Percentiles rank a stretch among this genome's conserved stretches.
Conservation (phyloP, 2,113 vertebrate species). For the Megalops atlanticus region DNA sequence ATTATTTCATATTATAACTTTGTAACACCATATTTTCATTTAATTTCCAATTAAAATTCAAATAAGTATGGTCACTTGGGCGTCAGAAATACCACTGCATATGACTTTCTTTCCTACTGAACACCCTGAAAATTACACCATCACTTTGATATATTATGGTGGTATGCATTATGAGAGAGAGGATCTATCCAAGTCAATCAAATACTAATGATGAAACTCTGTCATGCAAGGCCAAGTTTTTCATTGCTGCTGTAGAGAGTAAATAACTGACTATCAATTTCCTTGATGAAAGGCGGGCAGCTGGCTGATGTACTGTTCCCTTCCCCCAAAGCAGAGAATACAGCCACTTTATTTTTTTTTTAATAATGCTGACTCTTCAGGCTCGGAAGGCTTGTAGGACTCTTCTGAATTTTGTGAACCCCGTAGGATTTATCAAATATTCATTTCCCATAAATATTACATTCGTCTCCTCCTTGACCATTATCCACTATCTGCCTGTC, state of each 20-base stretch:
- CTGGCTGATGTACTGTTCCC: neutral
- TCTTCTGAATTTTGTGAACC: neutral
- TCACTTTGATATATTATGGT: neutral
- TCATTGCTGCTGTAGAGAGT: neutral
- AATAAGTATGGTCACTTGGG: neutral
- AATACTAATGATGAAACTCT: neutral
- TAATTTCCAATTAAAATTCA: neutral
- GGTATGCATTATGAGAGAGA: neutral
- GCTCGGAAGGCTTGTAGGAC: neutral
- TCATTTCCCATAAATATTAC: slow-evolving; percentile 21
- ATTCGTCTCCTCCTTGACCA: neutral
- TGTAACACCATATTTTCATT: neutral
- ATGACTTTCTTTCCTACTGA: neutral
- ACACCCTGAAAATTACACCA: neutral
- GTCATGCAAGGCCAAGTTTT: neutral
- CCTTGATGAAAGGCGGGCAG: neutral
- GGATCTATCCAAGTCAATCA: neutral
- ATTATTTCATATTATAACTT: too few species aligned
- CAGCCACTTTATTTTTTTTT: neutral
- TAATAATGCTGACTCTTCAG: neutral
- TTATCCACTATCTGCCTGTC: neutral
- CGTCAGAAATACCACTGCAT: neutral
- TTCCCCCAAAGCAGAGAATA: neutral
- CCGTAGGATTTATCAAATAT: slow-evolving; percentile 10
- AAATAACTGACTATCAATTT: neutral